Percentiles rank a stretch among this genome's conserved stretches.
phyloP scores from a whole-genome alignment of 2,797 vertebrate genomes.

The Epinephelus malabaricus region DNA sequence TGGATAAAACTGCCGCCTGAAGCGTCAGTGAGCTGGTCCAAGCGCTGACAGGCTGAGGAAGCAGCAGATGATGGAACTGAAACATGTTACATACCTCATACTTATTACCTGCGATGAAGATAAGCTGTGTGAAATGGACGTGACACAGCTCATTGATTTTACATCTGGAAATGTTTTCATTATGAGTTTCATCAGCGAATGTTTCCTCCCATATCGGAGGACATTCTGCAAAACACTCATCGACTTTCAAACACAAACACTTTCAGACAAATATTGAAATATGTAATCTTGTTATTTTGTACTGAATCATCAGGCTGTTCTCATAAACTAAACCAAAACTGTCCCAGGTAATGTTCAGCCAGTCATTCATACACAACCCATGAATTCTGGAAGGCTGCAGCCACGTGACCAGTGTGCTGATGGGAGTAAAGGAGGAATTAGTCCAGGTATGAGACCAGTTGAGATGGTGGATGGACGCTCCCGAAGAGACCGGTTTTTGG shows the following conservation, averaged over 20 bases:
- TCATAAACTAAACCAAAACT: too few relatives aligned
- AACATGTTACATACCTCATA: conserved; percentile 55
- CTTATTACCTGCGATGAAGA: conserved; percentile 53
- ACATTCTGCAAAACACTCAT: not conserved
- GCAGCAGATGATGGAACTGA: not conserved
- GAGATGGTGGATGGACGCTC: too few relatives aligned
- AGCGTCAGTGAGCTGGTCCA: conserved; percentile 18
- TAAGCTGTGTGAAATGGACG: conserved; percentile 49
- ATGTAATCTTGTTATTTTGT: not conserved
- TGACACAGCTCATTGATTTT: conserved; percentile 31
- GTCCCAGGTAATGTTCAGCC: too few relatives aligned
- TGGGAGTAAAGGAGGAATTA: too few relatives aligned
- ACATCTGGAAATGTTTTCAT: not conserved
- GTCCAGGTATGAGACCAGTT: too few relatives aligned
- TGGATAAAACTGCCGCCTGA: not conserved
- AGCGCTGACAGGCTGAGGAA: conserved; percentile 23
- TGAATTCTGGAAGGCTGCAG: too few relatives aligned
- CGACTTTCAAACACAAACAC: too few relatives aligned
- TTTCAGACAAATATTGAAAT: not conserved
- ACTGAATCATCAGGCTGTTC: not conserved
- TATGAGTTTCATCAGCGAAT: not conserved
- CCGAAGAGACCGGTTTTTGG: too few relatives aligned
- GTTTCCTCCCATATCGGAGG: not conserved
- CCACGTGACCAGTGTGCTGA: too few relatives aligned
- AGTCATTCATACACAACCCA: too few relatives aligned